A percentile compares a stretch with the other conserved stretches of the same genome.
These are phyloP conservation scores for Zosterops pallidus DNA, from an alignment of 2,113 vertebrate species.

Conservation along the genomic window DNA sequence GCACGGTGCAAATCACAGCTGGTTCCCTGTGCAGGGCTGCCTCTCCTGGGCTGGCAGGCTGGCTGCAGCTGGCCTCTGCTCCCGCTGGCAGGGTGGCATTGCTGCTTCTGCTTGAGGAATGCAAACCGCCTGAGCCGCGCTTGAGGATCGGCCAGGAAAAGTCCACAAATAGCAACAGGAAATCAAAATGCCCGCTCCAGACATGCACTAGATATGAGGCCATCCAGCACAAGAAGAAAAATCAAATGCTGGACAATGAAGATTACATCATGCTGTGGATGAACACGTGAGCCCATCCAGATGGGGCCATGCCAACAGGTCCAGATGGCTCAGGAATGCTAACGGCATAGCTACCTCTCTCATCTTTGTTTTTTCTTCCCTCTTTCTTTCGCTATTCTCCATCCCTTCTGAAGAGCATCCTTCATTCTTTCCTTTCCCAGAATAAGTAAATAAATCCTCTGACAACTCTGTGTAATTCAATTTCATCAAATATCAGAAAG, in stretches of 20 bases:
- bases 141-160: constrained; percentile 47
- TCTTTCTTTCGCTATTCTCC: constrained; percentile 22
- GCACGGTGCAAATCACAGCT: not conserved
- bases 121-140: not conserved
- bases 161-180: constrained; percentile 61
- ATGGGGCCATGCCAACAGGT: constrained; percentile 73
- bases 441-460: constrained; percentile 26
- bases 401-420: not conserved
- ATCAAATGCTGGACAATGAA: constrained; percentile 5
- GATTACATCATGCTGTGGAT: constrained; percentile 75
- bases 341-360: constrained; percentile 72
- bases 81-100: not conserved
- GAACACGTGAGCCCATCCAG: constrained; percentile 63
- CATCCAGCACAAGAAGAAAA: constrained; percentile 46
- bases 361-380: constrained; percentile 49
- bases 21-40: not conserved
- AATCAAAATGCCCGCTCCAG: constrained; percentile 52
- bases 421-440: constrained; percentile 32
- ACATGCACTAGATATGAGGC: constrained; percentile 36
- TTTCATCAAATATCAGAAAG: not conserved
- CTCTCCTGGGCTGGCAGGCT: not conserved
- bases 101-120: constrained; percentile 35
- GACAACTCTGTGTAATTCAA: not conserved
- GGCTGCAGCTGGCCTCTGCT: not conserved
- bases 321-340: constrained; percentile 79